Evolutionary conservation across 92 coral and sea anemone genomes (phyloP).

Genomic region (Nematostella vectensis): DNA sequence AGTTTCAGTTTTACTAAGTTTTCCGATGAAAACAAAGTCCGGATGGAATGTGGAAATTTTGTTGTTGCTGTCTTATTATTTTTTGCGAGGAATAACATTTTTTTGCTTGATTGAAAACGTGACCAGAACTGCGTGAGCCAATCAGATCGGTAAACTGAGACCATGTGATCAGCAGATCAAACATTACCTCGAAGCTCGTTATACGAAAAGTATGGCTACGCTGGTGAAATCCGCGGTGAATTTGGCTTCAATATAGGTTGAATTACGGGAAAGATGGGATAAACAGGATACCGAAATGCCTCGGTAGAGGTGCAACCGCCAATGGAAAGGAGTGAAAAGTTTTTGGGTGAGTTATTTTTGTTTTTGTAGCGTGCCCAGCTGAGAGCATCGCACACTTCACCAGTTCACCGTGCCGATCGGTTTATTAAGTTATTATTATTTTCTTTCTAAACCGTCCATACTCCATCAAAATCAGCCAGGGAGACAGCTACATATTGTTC

Average conservation of each 20-base stretch:
- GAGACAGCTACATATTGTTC: constrained; percentile 1
- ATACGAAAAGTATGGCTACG: constrained; percentile 46
- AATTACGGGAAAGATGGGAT: too few species aligned
- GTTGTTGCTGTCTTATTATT: too few species aligned
- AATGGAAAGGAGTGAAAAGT: constrained; percentile 28
- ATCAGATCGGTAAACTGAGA: constrained; percentile 19
- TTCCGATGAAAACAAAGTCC: too few species aligned
- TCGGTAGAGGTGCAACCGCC: constrained; percentile 22
- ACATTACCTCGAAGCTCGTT: constrained; percentile 30
- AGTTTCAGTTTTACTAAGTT: too few species aligned
- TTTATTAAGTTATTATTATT: background rate
- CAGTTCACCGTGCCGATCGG: too few species aligned
- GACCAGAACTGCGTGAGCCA: too few species aligned
- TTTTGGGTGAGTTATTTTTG: constrained; percentile 22
- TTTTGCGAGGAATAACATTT: too few species aligned
- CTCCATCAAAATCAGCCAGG: background rate
- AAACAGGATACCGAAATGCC: constrained; percentile 28
- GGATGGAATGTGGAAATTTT: too few species aligned
- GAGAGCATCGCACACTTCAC: too few species aligned
- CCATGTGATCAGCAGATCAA: constrained; percentile 61
- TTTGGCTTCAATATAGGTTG: constrained; percentile 12
- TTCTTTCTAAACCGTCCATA: constrained; percentile 1
- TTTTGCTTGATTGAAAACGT: too few species aligned
- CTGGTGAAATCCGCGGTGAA: constrained; percentile 7
- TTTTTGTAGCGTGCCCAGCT: too few species aligned